phyloP scores from a whole-genome alignment of 2,888 invertebrate species.

The Globia sparganii region DNA sequence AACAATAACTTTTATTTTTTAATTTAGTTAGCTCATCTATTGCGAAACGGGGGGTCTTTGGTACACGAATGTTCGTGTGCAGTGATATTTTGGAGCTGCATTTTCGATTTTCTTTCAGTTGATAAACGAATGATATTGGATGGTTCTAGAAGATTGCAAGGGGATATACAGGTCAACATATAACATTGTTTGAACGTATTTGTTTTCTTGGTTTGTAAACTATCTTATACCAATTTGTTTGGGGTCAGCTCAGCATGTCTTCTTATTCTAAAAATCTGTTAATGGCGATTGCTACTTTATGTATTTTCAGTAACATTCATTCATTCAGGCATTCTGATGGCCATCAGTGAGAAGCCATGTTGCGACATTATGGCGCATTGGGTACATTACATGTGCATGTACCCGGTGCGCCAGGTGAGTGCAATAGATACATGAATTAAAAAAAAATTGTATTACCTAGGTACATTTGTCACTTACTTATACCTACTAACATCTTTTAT shows the following conservation, averaged over 20 bases:
- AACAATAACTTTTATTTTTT: conserved; percentile 70
- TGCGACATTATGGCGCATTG: too few species aligned
- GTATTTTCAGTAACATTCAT: not conserved
- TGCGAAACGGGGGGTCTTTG: conserved; percentile 57
- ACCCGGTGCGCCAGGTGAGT: too few species aligned
- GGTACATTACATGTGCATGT: too few species aligned
- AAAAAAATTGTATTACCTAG: too few species aligned
- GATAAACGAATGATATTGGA: not conserved
- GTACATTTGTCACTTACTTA: too few species aligned
- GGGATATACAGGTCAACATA: not conserved
- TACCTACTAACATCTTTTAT: too few species aligned
- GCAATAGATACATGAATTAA: too few species aligned
- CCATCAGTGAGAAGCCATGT: too few species aligned
- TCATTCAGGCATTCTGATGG: too few species aligned
- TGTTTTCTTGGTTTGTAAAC: not conserved
- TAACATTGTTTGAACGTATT: not conserved
- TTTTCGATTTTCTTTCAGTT: conserved; percentile 40
- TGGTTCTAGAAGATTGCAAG: conserved; percentile 3
- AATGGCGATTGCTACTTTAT: not conserved
- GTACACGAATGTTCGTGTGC: conserved; percentile 59
- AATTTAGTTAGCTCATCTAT: conserved; percentile 67
- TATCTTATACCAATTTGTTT: not conserved
- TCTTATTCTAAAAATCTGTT: not conserved
- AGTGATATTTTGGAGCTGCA: conserved; percentile 24
- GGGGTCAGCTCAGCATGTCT: accelerated